Evolutionary conservation across 2,797 vertebrate genomes (phyloP), one percentile per base, ranked within the genome.

Genomic region (Orestias chungarensis): DNA sequence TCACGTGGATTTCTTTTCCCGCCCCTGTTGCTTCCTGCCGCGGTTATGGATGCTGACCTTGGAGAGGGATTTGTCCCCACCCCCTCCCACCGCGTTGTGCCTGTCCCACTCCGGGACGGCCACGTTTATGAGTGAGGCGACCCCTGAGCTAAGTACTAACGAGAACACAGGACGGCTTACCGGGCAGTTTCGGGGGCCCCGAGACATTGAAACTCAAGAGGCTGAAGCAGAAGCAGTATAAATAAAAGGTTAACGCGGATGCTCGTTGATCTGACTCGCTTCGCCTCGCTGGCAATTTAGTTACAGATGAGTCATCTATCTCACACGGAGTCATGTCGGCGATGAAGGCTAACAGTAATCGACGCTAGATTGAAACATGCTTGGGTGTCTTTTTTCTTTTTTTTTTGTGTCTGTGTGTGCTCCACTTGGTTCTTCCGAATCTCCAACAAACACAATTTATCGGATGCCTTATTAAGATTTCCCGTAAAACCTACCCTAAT

Each of bases 101-200:
- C 78, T 64, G 83, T 78, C 84, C 88, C 82, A 80, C 76, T 79
- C 76, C 79, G 84, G 64, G 31, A 64, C 74, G 66, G 78, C 71
- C 79, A 68, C 73, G 86, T 88, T 91, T 89, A 92, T 92, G 90
- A 92, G 91, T 91, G 91, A 88, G 66, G 73, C 33, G 71, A 65
- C 74, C 66, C 80, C 85, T 87, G 88, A 86, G 84, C 79, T 0
- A 91, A 82, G 88, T 91, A 73, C 72, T 82, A 84, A 92, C 83
- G 76, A 89, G 76, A 73, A 81, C 54, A 59, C 38, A 55, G 76
- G 67, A 64, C 49, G 70, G n/a, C n/a, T n/a, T n/a, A n/a, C n/a
- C n/a, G n/a, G n/a, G n/a, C n/a, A n/a, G n/a, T n/a, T n/a, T n/a
- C n/a, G n/a, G n/a, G n/a, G n/a, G n/a, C n/a, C n/a, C n/a, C n/a